Conservation (phyloP, 2,797 vertebrate genomes). For the Cichlasoma orientale region DNA sequence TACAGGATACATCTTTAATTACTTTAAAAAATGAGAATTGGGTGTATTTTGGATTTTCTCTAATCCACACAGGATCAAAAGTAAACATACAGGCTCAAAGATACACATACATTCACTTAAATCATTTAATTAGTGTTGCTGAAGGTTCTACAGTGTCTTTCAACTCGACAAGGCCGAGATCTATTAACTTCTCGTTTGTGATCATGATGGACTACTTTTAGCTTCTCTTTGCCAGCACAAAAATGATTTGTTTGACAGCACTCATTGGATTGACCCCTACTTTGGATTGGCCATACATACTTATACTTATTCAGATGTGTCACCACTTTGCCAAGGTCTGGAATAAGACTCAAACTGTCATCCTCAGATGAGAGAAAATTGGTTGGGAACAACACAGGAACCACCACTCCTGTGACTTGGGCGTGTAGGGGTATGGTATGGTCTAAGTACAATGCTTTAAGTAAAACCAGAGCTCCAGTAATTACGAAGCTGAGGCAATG, state of each 20-base stretch:
- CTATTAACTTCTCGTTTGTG: not conserved
- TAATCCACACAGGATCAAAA: not conserved
- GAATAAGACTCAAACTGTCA: too few relatives aligned
- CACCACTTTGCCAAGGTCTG: too few relatives aligned
- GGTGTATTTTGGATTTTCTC: not conserved
- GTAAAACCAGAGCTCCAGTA: not conserved
- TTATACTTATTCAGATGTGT: too few relatives aligned
- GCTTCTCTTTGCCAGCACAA: not conserved
- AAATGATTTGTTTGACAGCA: not conserved
- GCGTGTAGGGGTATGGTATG: too few relatives aligned
- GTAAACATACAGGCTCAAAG: not conserved
- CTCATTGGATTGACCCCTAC: not conserved
- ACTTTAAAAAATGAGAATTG: not conserved
- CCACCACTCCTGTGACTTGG: too few relatives aligned
- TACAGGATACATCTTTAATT: not conserved
- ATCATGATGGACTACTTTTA: not conserved
- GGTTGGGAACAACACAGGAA: too few relatives aligned
- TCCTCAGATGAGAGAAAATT: too few relatives aligned
- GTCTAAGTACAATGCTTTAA: not conserved
- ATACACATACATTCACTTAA: not conserved
- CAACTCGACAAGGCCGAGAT: not conserved
- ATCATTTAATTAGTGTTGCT: not conserved
- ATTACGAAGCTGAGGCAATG: not conserved
- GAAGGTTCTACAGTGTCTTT: not conserved
- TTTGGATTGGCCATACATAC: too few relatives aligned